Conservation (phyloP, 2,113 vertebrate species). For the Brachyhypopomus occidentalis region DNA sequence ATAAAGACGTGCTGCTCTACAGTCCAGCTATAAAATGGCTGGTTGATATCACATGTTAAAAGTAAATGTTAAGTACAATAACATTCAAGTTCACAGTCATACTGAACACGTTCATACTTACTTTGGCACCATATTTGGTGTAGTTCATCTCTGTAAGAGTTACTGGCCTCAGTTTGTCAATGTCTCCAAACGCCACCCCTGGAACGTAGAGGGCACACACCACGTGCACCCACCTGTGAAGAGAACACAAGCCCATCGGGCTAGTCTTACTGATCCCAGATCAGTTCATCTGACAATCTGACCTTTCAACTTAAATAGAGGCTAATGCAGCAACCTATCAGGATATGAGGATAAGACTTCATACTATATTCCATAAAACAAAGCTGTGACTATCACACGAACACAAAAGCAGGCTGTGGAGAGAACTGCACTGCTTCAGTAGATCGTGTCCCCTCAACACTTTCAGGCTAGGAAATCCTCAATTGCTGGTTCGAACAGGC, state of each 20-base stretch:
- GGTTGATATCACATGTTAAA: not conserved
- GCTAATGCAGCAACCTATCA: no score
- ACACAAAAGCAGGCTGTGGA: not conserved
- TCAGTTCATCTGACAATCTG: not conserved
- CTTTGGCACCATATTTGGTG: slow-evolving; percentile 98
- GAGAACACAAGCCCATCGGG: slow-evolving; percentile 10
- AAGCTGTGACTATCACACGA: not conserved
- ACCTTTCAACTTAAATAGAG: not conserved
- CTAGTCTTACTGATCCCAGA: not conserved
- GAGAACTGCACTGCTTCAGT: not conserved
- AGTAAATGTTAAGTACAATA: no score
- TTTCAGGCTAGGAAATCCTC: slow-evolving; percentile 28
- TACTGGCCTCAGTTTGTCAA: slow-evolving; percentile 94
- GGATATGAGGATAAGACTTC: not conserved
- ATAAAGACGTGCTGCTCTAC: no score
- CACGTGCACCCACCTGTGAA: slow-evolving; percentile 93
- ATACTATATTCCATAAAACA: not conserved
- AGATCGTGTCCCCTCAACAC: not conserved
- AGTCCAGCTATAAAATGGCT: no score
- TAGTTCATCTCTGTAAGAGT: slow-evolving; percentile 99
- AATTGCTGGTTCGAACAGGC: slow-evolving; percentile 38
- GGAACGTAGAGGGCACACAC: slow-evolving; percentile 98
- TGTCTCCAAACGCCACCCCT: slow-evolving; percentile 97
- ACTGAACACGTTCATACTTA: slow-evolving; percentile 63
- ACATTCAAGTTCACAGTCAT: not conserved